Evolutionary conservation across 2,113 vertebrate species (phyloP).

Genomic region (Vanacampus margaritifer): DNA sequence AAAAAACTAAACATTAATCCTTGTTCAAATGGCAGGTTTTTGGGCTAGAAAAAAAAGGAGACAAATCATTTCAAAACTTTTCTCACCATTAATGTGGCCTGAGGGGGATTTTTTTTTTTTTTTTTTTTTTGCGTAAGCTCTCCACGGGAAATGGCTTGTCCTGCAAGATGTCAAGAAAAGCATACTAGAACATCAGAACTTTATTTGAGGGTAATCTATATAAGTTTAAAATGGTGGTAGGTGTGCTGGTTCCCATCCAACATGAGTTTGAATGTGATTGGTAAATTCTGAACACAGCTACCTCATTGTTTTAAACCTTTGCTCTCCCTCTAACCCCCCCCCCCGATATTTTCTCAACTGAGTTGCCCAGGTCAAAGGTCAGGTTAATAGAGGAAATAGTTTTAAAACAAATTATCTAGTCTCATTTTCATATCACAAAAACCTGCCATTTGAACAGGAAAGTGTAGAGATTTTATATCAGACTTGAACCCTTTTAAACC

Average conservation of each 20-base stretch:
- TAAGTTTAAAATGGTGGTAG: neutral
- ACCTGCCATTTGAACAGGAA: neutral
- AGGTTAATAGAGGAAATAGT: neutral
- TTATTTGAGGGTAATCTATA: neutral
- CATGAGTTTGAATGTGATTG: neutral
- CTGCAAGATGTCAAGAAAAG: too few relatives aligned
- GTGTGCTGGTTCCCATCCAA: neutral
- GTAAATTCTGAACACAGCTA: neutral
- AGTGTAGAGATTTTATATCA: neutral
- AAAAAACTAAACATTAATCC: too few relatives aligned
- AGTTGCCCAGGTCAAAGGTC: neutral
- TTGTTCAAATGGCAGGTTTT: too few relatives aligned
- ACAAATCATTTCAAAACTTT: too few relatives aligned
- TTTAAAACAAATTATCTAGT: neutral
- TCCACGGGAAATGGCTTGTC: too few relatives aligned
- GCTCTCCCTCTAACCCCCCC: too few relatives aligned
- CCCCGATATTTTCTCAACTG: neutral
- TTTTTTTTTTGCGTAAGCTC: too few relatives aligned
- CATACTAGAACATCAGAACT: neutral
- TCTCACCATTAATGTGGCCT: too few relatives aligned
- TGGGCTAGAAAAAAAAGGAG: too few relatives aligned
- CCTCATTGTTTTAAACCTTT: too few relatives aligned
- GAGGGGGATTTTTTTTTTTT: too few relatives aligned
- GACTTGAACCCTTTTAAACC: neutral
- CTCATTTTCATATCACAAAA: neutral